A percentile compares a stretch with the other conserved stretches of the same genome.
These are phyloP conservation scores for Orestias chungarensis DNA, from an alignment of 2,797 vertebrate genomes.

Conservation along the genomic window DNA sequence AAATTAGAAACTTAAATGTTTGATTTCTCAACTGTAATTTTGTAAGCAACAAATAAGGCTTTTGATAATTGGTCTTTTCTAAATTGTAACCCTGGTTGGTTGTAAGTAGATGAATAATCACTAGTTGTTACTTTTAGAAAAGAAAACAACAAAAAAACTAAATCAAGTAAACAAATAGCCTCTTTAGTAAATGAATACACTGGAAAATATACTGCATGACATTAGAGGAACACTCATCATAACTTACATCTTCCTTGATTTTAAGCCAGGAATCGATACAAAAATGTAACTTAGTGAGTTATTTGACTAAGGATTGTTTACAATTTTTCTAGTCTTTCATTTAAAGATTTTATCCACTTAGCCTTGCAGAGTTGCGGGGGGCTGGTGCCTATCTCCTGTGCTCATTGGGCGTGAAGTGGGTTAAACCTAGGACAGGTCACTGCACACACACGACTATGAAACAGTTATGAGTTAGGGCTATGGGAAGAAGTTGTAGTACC, in stretches of 20 bases:
- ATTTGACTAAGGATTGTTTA: no score
- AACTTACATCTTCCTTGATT: neutral
- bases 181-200: neutral
- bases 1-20: no score
- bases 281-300: no score
- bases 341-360: neutral
- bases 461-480: no score
- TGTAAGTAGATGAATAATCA: neutral
- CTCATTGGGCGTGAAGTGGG: no score
- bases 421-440: no score
- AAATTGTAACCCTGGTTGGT: neutral
- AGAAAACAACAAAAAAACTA: neutral
- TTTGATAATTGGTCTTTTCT: neutral
- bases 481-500: no score
- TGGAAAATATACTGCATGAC: neutral
- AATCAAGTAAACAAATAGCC: neutral
- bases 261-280: neutral
- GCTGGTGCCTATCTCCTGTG: neutral
- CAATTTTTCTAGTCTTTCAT: no score
- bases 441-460: no score
- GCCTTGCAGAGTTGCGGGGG: neutral
- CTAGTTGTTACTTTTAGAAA: neutral
- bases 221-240: neutral
- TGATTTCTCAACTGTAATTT: no score
- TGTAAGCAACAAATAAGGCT: no score